A percentile compares a stretch with the other conserved stretches of the same genome.
Evolutionary conservation across 35 echinoderm and acorn worm genomes (phyloP).

Genomic region (Stichopus chloronotus): DNA sequence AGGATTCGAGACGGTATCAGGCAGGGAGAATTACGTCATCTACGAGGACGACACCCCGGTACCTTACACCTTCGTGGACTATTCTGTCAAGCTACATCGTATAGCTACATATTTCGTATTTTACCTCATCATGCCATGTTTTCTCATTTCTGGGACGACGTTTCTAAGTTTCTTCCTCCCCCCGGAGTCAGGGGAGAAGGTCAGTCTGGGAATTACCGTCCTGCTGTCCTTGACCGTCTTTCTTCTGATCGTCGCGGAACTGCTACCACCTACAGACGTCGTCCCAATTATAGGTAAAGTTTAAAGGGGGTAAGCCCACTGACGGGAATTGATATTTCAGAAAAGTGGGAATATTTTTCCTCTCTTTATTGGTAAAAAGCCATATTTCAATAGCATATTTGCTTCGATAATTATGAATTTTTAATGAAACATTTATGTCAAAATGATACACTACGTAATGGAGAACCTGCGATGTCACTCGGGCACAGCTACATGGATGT

Average conservation of each 20-base stretch:
- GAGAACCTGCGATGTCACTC: too few relatives aligned
- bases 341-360: too few relatives aligned
- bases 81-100: constrained; percentile 77
- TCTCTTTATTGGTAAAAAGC: too few relatives aligned
- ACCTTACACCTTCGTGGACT: constrained; percentile 74
- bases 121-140: constrained; percentile 97
- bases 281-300: constrained; percentile 87
- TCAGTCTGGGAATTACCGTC: constrained; percentile 94
- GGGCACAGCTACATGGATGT: too few relatives aligned
- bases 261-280: constrained; percentile 88
- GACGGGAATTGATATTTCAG: too few relatives aligned
- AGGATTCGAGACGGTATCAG: constrained; percentile 61
- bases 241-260: constrained; percentile 85
- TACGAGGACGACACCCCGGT: constrained; percentile 74
- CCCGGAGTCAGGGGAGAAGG: constrained; percentile 95
- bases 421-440: too few relatives aligned
- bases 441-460: too few relatives aligned
- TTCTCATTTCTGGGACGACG: constrained; percentile 85
- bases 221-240: constrained; percentile 92
- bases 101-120: constrained; percentile 94
- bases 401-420: too few relatives aligned
- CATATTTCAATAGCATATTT: too few relatives aligned
- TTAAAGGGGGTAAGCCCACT: neutral
- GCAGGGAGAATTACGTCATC: constrained; percentile 65
- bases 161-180: constrained; percentile 97